Evolutionary conservation across 1,140 invertebrate species (phyloP).

Genomic region (Contarinia nasturtii): DNA sequence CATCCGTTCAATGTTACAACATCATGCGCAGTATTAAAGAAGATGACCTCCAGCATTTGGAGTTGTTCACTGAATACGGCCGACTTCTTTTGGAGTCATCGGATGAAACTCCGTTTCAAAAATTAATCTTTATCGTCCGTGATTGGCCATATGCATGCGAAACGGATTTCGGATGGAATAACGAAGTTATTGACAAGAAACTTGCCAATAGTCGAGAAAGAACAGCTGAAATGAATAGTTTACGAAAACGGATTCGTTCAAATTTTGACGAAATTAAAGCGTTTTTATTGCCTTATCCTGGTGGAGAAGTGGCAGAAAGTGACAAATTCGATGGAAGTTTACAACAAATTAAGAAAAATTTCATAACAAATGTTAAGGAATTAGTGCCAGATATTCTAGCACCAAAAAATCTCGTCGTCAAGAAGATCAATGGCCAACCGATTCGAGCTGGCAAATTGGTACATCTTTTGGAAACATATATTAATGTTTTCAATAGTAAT

Average conservation of each 20-base stretch:
- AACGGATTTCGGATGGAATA: constrained; percentile 60
- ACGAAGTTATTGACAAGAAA: background rate
- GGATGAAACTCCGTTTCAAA: constrained; percentile 81
- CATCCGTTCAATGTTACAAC: constrained; percentile 94
- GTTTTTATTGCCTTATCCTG: background rate
- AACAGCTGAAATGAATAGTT: background rate
- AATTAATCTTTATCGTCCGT: constrained; percentile 83
- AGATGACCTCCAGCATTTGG: too few species aligned
- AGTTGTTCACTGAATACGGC: constrained; percentile 96
- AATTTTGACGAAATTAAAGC: background rate
- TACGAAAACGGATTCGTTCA: background rate
- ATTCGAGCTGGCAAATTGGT: background rate
- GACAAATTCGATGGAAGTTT: background rate
- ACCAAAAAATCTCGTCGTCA: background rate
- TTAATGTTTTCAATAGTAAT: background rate
- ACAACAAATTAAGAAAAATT: background rate
- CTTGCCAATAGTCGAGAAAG: background rate
- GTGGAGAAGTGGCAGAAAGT: background rate
- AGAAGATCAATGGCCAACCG: background rate
- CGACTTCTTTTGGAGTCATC: constrained; percentile 80
- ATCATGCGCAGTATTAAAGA: constrained; percentile 90
- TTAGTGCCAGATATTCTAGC: background rate
- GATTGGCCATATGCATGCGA: constrained; percentile 99
- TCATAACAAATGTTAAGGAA: background rate
- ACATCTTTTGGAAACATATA: background rate